Evolutionary conservation across 35 echinoderm and acorn worm species (phyloP).

Genomic region (Ophiothrix spiculata): DNA sequence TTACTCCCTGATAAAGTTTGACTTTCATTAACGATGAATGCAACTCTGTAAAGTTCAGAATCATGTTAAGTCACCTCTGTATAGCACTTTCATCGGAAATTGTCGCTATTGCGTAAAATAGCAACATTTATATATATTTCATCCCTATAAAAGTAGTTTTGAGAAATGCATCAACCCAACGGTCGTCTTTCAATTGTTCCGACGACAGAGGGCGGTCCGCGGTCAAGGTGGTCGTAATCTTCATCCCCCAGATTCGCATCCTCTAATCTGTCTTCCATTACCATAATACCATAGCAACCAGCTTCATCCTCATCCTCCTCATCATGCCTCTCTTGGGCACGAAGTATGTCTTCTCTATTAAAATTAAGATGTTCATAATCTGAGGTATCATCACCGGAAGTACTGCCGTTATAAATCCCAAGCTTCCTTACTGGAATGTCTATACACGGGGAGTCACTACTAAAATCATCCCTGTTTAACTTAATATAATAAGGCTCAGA

Average conservation of each 20-base stretch:
- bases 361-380: not conserved
- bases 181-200: not conserved
- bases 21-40: too few species aligned
- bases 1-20: too few species aligned
- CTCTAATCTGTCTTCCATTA: not conserved
- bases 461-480: not conserved
- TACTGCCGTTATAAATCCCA: not conserved
- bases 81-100: too few species aligned
- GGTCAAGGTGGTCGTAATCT: not conserved
- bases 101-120: too few species aligned
- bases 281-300: not conserved
- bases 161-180: not conserved
- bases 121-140: too few species aligned
- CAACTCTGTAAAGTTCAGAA: too few species aligned
- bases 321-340: not conserved
- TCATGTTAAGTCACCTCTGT: too few species aligned
- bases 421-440: conserved; percentile 5
- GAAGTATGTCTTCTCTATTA: not conserved
- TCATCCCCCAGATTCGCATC: not conserved
- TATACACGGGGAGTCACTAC: not conserved
- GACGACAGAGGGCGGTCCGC: not conserved
- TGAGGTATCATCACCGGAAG: not conserved
- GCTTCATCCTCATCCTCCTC: not conserved
- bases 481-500: not conserved
- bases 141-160: too few species aligned